Base-by-base conservation (phyloP, 2,888 invertebrate genomes). In the Apoderus coryli region DNA sequence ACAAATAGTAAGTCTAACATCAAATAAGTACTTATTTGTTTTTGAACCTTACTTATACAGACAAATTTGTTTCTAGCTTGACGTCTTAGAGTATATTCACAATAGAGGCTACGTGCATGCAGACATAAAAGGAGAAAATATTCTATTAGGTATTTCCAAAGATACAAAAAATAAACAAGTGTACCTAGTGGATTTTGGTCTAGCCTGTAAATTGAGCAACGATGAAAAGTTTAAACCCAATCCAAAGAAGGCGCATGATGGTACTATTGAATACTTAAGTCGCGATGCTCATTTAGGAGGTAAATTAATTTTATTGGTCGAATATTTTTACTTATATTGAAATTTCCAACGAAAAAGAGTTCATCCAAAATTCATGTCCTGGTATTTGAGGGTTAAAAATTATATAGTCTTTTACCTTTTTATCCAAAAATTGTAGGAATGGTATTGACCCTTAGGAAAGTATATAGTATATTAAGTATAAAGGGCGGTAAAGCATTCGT, bases 251-350 rank as follows among this genome's bases (percentile, higher is more conserved):
- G 90, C 89, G 37, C 95, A 98, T 53, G 85, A 98, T 57, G 98
- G 98, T 1, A 98, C 98, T 0, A 80, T 93, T 36, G 92, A 96
- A 51, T 98, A 90, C 53, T 86, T 92, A 0, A 93, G 93, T 43
- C 64, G 88, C 36, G 98, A 98, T 65, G 93, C 93, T 3, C 98
- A 98, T 60, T 67, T 77, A 42, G 96, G 96, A 61, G 76, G 78
- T 69, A 56, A 50, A 42, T 38, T 29, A 10, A 6, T 16, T 14
- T 13, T n/a, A n/a, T n/a, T n/a, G n/a, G n/a, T n/a, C n/a, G n/a
- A n/a, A n/a, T n/a, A n/a, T n/a, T n/a, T n/a, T n/a, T n/a, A n/a
- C n/a, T n/a, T n/a, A n/a, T n/a, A n/a, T n/a, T n/a, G n/a, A n/a
- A n/a, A n/a, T n/a, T n/a, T n/a, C n/a, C n/a, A n/a, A n/a, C n/a